Evolutionary conservation across 2,797 vertebrate species (phyloP), one percentile per base, ranked within the genome.

Genomic region (Argya squamiceps): DNA sequence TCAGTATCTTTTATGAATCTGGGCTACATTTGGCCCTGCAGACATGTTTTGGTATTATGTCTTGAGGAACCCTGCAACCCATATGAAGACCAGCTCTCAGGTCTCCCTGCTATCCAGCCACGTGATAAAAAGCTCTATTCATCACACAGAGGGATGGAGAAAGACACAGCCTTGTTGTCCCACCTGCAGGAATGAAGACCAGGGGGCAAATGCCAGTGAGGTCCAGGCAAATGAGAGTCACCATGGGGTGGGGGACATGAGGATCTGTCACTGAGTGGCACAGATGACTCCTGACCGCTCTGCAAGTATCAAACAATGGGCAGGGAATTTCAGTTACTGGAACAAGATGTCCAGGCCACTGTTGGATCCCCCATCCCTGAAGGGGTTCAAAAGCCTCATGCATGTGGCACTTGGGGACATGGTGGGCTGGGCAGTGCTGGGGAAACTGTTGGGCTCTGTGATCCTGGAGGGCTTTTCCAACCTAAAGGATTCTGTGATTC

Each of bases 181-280:
- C 29, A 34, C 10, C 43, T 75, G 26, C 47, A 59, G 49, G 1
- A 32, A 5, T 52, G n/a, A 21, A 47, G 26, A n/a, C 13, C 34
- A 27, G 4, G 10, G 30, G 5, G 10, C 13, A 55, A 79, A 76
- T 30, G 5, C 5, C 10, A 19, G 18, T 0, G 1, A 83, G 63
- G 14, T 24, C n/a, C 56, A 81, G 11, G 8, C 4, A 52, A 56
- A 44, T 11, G 3, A 49, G 24, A 26, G 29, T 37, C 44, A 27
- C n/a, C 1, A 0, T 5, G 44, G 36, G 7, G 6, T 34, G 16
- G 16, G 22, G 41, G 24, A 17, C 7, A 13, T 5, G 37, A 22
- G 6, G 4, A 11, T 58, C 43, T 71, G 12, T 29, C 43, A 11
- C 30, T 27, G 53, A 46, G 43, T 2, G 7, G 23, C 20, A 53